Percentiles rank a stretch among this genome's conserved stretches.
Conservation (phyloP, 2,797 vertebrate species). For the Oreochromis grahami region DNA sequence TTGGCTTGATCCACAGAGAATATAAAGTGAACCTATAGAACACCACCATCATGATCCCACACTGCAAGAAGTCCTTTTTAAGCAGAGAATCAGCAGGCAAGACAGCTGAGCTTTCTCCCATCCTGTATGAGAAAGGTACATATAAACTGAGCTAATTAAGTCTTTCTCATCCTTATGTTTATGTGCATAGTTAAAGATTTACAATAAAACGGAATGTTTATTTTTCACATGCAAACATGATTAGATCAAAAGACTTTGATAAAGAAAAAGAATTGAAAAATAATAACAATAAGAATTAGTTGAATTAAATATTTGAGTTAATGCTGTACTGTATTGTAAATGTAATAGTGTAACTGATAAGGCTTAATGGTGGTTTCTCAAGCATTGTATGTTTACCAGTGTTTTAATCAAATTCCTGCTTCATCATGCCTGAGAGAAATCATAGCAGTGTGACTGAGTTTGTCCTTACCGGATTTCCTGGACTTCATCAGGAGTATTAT, state of each 20-base stretch:
- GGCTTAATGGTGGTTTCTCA: not conserved
- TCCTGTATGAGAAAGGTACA: not conserved
- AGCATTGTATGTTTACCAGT: not conserved
- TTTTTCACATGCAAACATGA: not conserved
- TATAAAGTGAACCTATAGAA: not conserved
- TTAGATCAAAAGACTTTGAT: not conserved
- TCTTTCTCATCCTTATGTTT: not conserved
- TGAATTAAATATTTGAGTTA: not conserved
- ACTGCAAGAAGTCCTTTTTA: not conserved
- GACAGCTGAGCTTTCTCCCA: not conserved
- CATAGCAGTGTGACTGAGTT: conserved; percentile 59
- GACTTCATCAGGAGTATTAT: conserved; percentile 53
- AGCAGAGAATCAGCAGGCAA: not conserved
- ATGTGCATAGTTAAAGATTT: not conserved
- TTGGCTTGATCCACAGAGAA: not conserved
- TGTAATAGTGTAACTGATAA: not conserved
- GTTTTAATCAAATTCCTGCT: not conserved
- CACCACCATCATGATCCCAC: not conserved
- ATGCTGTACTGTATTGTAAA: not conserved
- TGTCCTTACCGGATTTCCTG: conserved; percentile 71
- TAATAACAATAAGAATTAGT: not conserved
- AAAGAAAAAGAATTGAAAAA: not conserved
- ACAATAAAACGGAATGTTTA: not conserved
- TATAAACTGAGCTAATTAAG: not conserved
- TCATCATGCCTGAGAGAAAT: conserved; percentile 49